Evolutionary conservation across 1,140 invertebrate species (phyloP).

Genomic region (Aphaenogaster floridana): DNA sequence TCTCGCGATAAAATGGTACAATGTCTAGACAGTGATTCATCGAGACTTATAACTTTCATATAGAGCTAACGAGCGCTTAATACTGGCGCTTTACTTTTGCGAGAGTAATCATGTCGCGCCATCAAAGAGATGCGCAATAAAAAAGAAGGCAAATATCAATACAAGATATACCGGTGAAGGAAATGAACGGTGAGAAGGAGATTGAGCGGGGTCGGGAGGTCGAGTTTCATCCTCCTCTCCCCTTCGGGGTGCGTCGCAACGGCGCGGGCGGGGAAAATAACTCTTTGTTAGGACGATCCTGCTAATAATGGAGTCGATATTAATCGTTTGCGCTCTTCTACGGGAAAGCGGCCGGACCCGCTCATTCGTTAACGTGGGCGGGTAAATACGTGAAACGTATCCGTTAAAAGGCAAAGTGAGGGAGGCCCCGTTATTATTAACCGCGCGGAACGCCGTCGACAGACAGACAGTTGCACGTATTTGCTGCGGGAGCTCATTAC

Average conservation of each 20-base stretch:
- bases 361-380: slow-evolving; percentile 44
- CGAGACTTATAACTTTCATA: slow-evolving; percentile 38
- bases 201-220: background rate
- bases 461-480: slow-evolving; percentile 59
- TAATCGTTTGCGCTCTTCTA: slow-evolving; percentile 59
- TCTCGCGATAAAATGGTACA: slow-evolving; percentile 5
- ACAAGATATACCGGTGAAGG: slow-evolving; percentile 66
- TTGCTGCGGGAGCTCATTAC: slow-evolving; percentile 63
- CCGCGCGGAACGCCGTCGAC: slow-evolving; percentile 34
- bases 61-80: slow-evolving; percentile 63
- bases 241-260: slow-evolving; percentile 13
- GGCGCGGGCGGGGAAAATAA: slow-evolving; percentile 58
- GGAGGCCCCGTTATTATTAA: slow-evolving; percentile 55
- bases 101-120: slow-evolving; percentile 53
- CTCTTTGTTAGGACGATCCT: slow-evolving; percentile 66
- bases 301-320: slow-evolving; percentile 68
- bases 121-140: slow-evolving; percentile 75
- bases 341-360: slow-evolving; percentile 39
- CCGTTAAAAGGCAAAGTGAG: slow-evolving; percentile 44
- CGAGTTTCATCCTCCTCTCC: background rate
- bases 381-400: slow-evolving; percentile 63
- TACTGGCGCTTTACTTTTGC: slow-evolving; percentile 58
- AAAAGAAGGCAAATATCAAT: slow-evolving; percentile 79
- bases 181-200: slow-evolving; percentile 69
- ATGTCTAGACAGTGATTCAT: slow-evolving; percentile 35